Conservation (phyloP, 2,797 vertebrate species). For the Varecia variegata region DNA sequence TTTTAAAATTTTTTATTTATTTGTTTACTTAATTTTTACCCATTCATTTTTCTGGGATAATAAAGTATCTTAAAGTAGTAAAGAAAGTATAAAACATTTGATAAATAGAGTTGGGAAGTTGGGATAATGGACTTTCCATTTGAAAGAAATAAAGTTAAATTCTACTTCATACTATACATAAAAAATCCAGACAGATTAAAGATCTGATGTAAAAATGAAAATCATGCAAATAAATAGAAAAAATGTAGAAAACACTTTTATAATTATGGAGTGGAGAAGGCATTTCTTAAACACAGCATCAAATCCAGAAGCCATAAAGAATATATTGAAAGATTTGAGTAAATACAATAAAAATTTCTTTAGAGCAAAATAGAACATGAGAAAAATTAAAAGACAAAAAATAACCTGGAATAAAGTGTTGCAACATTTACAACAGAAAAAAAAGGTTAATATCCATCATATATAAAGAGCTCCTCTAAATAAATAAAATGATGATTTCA, state of each 20-base stretch:
- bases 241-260: conserved; percentile 4
- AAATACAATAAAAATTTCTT: conserved; percentile 33
- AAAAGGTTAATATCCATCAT: background rate
- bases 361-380: background rate
- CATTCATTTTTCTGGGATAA: background rate
- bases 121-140: background rate
- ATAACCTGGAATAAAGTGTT: background rate
- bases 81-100: background rate
- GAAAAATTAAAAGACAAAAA: background rate
- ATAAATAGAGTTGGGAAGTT: background rate
- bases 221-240: background rate
- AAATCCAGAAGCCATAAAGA: background rate
- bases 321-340: background rate
- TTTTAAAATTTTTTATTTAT: too few relatives aligned
- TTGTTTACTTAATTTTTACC: too few relatives aligned
- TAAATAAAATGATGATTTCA: background rate
- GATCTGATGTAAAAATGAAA: conserved; percentile 12
- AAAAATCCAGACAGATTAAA: background rate
- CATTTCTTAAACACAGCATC: background rate
- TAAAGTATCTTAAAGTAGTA: conserved; percentile 5
- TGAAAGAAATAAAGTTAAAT: conserved; percentile 25
- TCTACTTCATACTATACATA: background rate
- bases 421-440: background rate
- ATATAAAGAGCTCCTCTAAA: conserved; percentile 9
- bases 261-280: background rate